Percentiles rank a stretch among this genome's conserved stretches.
phyloP scores from a whole-genome alignment of 2,797 vertebrate species.

The Microctenopoma lineatum region DNA sequence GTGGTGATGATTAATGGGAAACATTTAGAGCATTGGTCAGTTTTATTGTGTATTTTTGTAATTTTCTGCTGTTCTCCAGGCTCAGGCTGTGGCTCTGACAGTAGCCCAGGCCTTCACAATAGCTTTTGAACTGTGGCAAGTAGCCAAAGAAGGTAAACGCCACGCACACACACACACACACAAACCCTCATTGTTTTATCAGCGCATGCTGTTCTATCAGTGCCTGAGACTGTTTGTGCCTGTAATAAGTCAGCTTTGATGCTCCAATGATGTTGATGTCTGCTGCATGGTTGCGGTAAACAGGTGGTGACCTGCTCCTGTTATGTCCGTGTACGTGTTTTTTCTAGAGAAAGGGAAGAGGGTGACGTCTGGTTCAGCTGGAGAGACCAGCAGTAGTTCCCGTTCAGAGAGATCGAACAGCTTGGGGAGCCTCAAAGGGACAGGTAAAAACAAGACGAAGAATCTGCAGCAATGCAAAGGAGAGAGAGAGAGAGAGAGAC shows the following conservation, averaged over 20 bases:
- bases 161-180: neutral
- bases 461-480: neutral
- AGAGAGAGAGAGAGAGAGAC: neutral
- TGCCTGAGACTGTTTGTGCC: conserved; percentile 5
- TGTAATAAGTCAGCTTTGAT: conserved; percentile 1
- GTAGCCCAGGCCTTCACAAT: conserved; percentile 96
- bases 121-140: conserved; percentile 95
- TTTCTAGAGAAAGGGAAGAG: conserved; percentile 88
- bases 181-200: neutral
- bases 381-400: conserved; percentile 79
- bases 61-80: conserved; percentile 75
- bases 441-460: conserved; percentile 70
- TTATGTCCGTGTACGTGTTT: conserved; percentile 5
- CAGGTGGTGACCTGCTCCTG: conserved; percentile 3
- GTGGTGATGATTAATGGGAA: neutral
- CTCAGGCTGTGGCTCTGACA: conserved; percentile 93
- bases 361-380: conserved; percentile 84
- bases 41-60: conserved; percentile 5
- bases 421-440: conserved; percentile 71
- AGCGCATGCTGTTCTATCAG: conserved; percentile 8
- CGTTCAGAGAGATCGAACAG: conserved; percentile 71
- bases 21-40: neutral
- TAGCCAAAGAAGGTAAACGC: conserved; percentile 90
- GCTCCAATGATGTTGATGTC: conserved; percentile 13
- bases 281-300: conserved; percentile 1